Conservation (phyloP, 1,140 invertebrate genomes). For the Tetramorium alpestre region DNA sequence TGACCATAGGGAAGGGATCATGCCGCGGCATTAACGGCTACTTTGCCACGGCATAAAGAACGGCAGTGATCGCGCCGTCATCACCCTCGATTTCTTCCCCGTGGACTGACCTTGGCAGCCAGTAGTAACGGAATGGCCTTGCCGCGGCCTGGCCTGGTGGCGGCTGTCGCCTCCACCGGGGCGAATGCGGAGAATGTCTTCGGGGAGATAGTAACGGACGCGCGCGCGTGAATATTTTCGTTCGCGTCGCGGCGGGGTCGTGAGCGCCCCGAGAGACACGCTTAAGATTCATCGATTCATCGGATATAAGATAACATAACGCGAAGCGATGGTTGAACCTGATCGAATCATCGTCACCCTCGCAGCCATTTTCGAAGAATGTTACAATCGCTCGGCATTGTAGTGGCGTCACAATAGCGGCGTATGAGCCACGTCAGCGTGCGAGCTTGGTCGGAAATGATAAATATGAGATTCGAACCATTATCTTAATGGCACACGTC, state of each 20-base stretch:
- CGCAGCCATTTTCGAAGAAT: not conserved
- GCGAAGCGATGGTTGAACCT: not conserved
- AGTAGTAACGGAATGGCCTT: constrained; percentile 56
- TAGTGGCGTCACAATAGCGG: not conserved
- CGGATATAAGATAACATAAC: not conserved
- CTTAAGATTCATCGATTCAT: not conserved
- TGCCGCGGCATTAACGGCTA: constrained; percentile 35
- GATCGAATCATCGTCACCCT: constrained; percentile 32
- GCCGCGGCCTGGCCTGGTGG: not conserved
- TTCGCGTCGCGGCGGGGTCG: constrained; percentile 38
- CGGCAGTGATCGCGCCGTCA: constrained; percentile 27
- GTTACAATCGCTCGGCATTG: constrained; percentile 11
- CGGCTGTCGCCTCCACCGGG: not conserved
- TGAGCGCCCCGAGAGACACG: constrained; percentile 22
- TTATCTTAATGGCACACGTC: constrained; percentile 22
- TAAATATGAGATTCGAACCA: not conserved
- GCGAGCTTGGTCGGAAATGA: not conserved
- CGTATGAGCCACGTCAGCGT: not conserved
- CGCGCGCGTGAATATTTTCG: constrained; percentile 38
- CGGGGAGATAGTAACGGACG: constrained; percentile 33
- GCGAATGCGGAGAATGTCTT: constrained; percentile 2
- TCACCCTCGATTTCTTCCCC: constrained; percentile 58
- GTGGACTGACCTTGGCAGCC: constrained; percentile 48
- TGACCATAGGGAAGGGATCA: not conserved
- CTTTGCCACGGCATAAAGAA: constrained; percentile 15